Evolutionary conservation across 2,113 vertebrate genomes (phyloP).

Genomic region (Anolis sagrei): DNA sequence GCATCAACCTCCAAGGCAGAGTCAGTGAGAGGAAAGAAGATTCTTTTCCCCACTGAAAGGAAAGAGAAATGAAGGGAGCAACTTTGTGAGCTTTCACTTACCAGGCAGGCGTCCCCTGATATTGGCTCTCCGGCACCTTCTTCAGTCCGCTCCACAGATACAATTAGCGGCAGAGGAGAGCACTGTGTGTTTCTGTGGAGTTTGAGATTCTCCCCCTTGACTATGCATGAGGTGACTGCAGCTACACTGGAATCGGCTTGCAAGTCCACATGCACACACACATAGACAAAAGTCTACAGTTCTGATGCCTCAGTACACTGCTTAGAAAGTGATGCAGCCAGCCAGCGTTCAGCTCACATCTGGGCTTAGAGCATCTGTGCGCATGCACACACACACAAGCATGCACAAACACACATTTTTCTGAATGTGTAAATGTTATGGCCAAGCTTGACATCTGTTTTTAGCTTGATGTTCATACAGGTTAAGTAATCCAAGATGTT

Average conservation of each 20-base stretch:
- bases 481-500: neutral
- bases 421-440: neutral
- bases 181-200: slow-evolving; percentile 75
- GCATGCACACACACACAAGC: neutral
- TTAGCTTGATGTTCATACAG: neutral
- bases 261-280: slow-evolving; percentile 43
- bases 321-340: slow-evolving; percentile 40
- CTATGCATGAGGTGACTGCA: slow-evolving; percentile 71
- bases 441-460: slow-evolving; percentile 8
- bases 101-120: slow-evolving; percentile 46
- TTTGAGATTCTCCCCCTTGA: slow-evolving; percentile 64
- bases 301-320: slow-evolving; percentile 25
- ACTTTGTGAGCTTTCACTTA: slow-evolving; percentile 65
- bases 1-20: slow-evolving; percentile 13
- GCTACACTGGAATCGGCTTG: slow-evolving; percentile 60
- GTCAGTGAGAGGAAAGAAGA: neutral
- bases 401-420: neutral
- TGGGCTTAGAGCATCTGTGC: slow-evolving; percentile 31
- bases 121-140: slow-evolving; percentile 30
- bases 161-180: slow-evolving; percentile 44
- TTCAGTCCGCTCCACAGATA: slow-evolving; percentile 39
- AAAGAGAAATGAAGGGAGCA: slow-evolving; percentile 39
- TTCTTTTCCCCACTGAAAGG: rapidly evolving
- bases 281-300: neutral
- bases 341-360: slow-evolving; percentile 52